Evolutionary conservation across 2,797 vertebrate species (phyloP).

Genomic region (Benthosema pterotum): DNA sequence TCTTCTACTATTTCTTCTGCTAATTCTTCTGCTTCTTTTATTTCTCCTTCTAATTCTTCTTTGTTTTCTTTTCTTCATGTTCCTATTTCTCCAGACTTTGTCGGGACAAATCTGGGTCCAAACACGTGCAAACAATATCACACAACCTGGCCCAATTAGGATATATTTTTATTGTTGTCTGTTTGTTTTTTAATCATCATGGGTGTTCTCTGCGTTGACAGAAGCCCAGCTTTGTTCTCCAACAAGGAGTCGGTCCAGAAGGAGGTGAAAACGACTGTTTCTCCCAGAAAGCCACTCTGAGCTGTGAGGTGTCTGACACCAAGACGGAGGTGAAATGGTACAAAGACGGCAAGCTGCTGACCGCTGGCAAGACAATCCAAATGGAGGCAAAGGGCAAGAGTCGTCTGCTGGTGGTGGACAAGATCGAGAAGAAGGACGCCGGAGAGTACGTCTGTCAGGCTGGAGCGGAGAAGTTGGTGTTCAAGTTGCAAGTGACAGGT

Average conservation of each 20-base stretch:
- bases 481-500: conserved; percentile 67
- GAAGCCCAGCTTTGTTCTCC: conserved; percentile 47
- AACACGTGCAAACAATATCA: too few species aligned
- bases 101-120: too few species aligned
- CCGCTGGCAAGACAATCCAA: conserved; percentile 64
- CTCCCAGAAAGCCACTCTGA: conserved; percentile 68
- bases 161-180: too few species aligned
- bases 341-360: conserved; percentile 80
- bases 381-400: conserved; percentile 71
- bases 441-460: conserved; percentile 81
- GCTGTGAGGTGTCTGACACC: conserved; percentile 77
- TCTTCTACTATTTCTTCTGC: too few species aligned
- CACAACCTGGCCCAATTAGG: too few species aligned
- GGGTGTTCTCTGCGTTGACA: background rate
- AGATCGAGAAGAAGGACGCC: conserved; percentile 76
- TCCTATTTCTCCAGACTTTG: too few species aligned
- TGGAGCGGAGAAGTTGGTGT: conserved; percentile 72
- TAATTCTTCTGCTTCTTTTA: too few species aligned
- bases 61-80: too few species aligned
- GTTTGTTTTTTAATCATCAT: too few species aligned
- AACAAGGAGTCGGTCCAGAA: conserved; percentile 69
- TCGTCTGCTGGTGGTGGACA: conserved; percentile 74
- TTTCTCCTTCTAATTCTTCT: too few species aligned
- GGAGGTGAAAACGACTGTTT: conserved; percentile 64
- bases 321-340: conserved; percentile 78